Evolutionary conservation across 2,113 vertebrate genomes (phyloP), one percentile per base, ranked within the genome.

Genomic region (Rafetus swinhoei): DNA sequence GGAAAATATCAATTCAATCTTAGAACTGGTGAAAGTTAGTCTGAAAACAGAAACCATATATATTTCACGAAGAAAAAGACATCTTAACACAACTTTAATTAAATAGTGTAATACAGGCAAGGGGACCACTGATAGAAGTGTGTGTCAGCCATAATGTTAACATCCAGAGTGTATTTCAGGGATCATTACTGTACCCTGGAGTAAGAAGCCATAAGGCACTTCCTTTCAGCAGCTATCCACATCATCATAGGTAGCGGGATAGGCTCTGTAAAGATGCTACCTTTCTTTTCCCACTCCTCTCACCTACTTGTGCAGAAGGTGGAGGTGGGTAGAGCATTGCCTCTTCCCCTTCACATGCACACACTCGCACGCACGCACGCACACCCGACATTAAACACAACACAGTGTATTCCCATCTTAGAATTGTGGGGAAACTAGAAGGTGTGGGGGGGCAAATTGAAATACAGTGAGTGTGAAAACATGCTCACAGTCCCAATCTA

Each of bases 401-500:
- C 65, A 72, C 18, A 21, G 18, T 35, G 24, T 79, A 50, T 77
- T 19, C 9, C 14, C 39, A 79, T 5, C 7, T 3, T 53, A 52
- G 7, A 50, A 35, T n/a, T 19, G 4, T 21, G 16, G 65, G 7
- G 32, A 72, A 72, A 72, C n/a, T 21, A n/a, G 18, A 60, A 54
- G 25, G 65, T 1, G n/a, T n/a, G n/a, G 57, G 18, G 76, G 54
- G 25, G 65, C 1, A 57, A 89, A n/a, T 69, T 19, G 3, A 18
- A 74, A 39, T 7, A 72, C 21, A 62, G 10, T 4, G 7, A 32
- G 27, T 52, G 27, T 0, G 2, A 81, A 65, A 5, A 35, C 1
- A 0, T 1, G 10, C 56, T 85, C 27, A 91, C 1, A 54, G 25
- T 21, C n/a, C n/a, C 0, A 2, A 3, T 82, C 11, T 81, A 88